Conservation (phyloP, 64 coral and sea anemone genomes). For the Hydrozoanthus tunicans region DNA sequence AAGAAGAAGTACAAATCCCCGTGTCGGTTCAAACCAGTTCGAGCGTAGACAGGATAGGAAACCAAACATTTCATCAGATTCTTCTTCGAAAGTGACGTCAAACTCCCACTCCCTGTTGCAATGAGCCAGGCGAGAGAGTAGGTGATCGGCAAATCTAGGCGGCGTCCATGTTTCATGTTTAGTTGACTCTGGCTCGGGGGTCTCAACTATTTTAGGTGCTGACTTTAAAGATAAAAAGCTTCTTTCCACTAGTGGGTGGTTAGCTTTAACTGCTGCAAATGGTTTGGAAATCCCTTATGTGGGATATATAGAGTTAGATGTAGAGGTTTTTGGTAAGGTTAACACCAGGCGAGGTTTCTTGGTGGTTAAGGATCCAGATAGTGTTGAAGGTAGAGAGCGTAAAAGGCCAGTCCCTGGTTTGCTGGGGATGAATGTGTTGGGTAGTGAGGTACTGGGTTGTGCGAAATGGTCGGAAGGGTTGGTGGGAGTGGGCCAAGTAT, state of each 20-base stretch:
- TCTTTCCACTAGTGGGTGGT: slow-evolving; percentile 44
- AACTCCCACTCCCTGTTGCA: not conserved
- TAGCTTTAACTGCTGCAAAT: slow-evolving; percentile 55
- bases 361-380: slow-evolving; percentile 27
- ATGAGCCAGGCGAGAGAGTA: not conserved
- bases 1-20: no score
- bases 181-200: slow-evolving; percentile 42
- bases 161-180: not conserved
- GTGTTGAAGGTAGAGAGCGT: not conserved
- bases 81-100: not conserved
- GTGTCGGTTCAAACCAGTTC: no score
- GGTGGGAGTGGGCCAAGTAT: no score
- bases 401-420: not conserved
- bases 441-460: not conserved
- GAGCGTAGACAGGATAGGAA: no score
- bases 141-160: slow-evolving; percentile 2
- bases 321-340: slow-evolving; percentile 11
- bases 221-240: not conserved
- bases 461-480: not conserved
- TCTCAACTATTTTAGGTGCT: slow-evolving; percentile 31
- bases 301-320: slow-evolving; percentile 58
- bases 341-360: slow-evolving; percentile 42
- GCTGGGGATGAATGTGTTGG: slow-evolving; percentile 17
- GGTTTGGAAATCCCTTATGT: slow-evolving; percentile 66
- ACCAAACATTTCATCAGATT: no score